Evolutionary conservation across 1,140 invertebrate species (phyloP).

Genomic region (Drosophila baimaii): DNA sequence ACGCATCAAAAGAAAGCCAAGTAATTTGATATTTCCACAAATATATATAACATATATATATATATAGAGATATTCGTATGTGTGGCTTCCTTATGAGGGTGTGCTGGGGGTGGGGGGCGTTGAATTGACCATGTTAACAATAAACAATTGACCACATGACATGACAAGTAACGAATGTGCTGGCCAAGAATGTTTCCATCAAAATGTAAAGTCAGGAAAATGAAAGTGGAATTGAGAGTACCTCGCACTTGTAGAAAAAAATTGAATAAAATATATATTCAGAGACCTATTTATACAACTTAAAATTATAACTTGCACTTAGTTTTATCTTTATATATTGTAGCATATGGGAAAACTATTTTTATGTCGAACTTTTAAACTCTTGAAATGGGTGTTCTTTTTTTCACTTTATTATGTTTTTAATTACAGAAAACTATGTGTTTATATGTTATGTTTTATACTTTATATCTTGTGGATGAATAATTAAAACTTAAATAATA

Average conservation of each 20-base stretch:
- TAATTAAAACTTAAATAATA: no score
- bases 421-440: no score
- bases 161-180: constrained; percentile 63
- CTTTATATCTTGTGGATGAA: no score
- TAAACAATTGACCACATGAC: constrained; percentile 78
- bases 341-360: no score
- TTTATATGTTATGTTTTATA: no score
- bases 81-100: background rate
- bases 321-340: no score
- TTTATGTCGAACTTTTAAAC: no score
- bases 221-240: background rate
- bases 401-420: no score
- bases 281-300: no score
- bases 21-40: constrained; percentile 50
- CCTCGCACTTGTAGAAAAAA: background rate
- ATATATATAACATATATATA: constrained; percentile 22
- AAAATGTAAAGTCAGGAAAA: constrained; percentile 9
- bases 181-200: constrained; percentile 51
- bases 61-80: background rate
- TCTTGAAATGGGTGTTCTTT: no score
- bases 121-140: constrained; percentile 64
- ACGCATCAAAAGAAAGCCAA: constrained; percentile 42
- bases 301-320: no score
- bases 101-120: background rate
- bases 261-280: background rate